A percentile compares a stretch with the other conserved stretches of the same genome.
Evolutionary conservation across 2,888 invertebrate genomes (phyloP).

Genomic region (Oxyscelio sp.): DNA sequence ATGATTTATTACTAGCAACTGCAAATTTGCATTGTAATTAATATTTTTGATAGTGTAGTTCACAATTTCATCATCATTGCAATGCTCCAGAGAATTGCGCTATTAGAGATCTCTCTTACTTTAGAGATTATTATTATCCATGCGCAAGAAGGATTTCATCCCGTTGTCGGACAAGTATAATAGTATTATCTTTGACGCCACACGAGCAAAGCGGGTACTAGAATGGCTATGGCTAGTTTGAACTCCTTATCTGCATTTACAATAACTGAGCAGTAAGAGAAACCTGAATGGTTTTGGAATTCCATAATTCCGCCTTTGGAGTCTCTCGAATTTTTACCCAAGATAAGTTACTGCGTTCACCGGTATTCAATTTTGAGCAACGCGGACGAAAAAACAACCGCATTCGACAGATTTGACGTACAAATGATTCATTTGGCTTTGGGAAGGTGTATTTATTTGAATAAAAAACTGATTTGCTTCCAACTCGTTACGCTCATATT

Average conservation of each 20-base stretch:
- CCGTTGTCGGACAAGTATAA: constrained; percentile 73
- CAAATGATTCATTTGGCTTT: no score
- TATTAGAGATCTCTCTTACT: constrained; percentile 69
- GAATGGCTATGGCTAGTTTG: constrained; percentile 60
- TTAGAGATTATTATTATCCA: constrained; percentile 72
- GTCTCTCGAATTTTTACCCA: neutral
- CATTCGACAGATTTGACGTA: no score
- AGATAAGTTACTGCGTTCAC: neutral
- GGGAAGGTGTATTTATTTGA: constrained; percentile 29
- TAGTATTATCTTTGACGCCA: constrained; percentile 72
- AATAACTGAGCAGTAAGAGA: constrained; percentile 60
- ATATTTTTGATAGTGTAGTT: constrained; percentile 49
- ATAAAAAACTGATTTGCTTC: no score
- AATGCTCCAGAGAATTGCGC: constrained; percentile 52
- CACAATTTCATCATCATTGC: constrained; percentile 55
- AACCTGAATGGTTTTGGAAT: constrained; percentile 37
- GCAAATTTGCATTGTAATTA: constrained; percentile 37
- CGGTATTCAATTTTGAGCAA: no score
- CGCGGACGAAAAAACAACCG: no score
- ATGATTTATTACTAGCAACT: constrained; percentile 14
- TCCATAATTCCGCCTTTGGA: constrained; percentile 17
- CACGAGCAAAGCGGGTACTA: constrained; percentile 55
- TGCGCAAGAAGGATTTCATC: constrained; percentile 69
- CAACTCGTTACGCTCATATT: constrained; percentile 18
- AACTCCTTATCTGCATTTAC: constrained; percentile 71